Conservation (phyloP, 2,113 vertebrate genomes). For the Pituophis catenifer region DNA sequence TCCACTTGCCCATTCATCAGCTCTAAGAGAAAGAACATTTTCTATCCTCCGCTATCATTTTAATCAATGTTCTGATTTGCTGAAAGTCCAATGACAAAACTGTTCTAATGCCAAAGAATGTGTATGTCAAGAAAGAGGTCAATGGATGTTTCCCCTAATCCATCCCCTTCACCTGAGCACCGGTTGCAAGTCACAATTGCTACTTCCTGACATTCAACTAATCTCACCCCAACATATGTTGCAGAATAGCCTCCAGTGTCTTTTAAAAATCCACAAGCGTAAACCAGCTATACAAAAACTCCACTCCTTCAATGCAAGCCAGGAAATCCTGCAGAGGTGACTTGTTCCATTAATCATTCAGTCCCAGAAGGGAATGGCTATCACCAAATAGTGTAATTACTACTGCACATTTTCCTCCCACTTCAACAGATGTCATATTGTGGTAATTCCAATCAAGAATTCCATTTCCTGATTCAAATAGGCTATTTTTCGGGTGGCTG, state of each 20-base stretch:
- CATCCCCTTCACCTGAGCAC: neutral
- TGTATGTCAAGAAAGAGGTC: neutral
- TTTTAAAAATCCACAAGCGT: neutral
- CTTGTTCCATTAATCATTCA: conserved; percentile 31
- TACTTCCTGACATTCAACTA: conserved; percentile 12
- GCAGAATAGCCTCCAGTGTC: neutral
- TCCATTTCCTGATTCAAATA: conserved; percentile 51
- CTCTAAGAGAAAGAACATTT: neutral
- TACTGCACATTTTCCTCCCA: conserved; percentile 23
- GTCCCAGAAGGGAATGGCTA: conserved; percentile 3
- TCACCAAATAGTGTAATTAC: conserved; percentile 39
- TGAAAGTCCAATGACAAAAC: neutral
- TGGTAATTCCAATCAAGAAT: conserved; percentile 40
- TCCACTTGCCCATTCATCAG: neutral
- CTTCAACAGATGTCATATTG: conserved; percentile 38
- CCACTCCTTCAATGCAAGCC: neutral
- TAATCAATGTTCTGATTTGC: neutral
- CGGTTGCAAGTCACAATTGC: neutral
- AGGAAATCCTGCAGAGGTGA: conserved; percentile 30
- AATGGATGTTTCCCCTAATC: neutral
- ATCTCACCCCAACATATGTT: conserved; percentile 15
- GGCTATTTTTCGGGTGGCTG: conserved; percentile 8
- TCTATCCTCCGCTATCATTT: neutral
- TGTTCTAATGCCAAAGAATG: neutral
- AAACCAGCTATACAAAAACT: neutral